These are phyloP conservation scores for Poecilobothrus nobilitatus DNA, from an alignment of 2,888 invertebrate species.

Conservation along the genomic window DNA sequence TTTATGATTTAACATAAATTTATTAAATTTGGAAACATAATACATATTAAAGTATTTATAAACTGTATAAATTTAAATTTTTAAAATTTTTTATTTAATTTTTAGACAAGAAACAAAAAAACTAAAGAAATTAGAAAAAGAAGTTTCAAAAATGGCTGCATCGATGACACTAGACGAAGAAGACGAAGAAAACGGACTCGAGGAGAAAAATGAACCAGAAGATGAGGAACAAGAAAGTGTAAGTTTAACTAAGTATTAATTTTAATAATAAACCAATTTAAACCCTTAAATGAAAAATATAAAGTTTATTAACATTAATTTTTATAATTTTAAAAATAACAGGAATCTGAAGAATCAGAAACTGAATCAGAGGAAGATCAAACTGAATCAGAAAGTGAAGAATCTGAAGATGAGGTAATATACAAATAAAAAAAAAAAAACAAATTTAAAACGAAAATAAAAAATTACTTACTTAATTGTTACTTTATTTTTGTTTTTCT, in stretches of 20 bases:
- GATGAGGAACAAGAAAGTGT: conserved; percentile 41
- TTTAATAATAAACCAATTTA: no score
- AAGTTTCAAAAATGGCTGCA: conserved; percentile 85
- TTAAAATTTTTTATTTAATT: conserved; percentile 26
- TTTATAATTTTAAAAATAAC: conserved; percentile 28
- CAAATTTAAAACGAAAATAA: neutral
- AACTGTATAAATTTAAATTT: no score
- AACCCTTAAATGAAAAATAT: no score
- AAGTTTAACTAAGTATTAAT: conserved; percentile 2
- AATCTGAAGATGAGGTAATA: conserved; percentile 58
- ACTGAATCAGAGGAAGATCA: conserved; percentile 41
- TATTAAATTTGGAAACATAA: no score
- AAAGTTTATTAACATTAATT: no score
- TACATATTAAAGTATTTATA: no score
- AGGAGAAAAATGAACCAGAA: conserved; percentile 48
- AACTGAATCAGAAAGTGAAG: conserved; percentile 60
- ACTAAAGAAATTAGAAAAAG: conserved; percentile 73
- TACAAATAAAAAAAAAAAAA: neutral
- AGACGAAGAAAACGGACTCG: conserved; percentile 60
- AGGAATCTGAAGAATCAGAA: conserved; percentile 44
- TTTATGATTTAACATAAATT: no score
- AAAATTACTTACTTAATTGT: no score
- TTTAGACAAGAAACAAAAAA: conserved; percentile 68
- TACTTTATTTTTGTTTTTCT: conserved; percentile 14
- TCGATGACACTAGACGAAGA: conserved; percentile 69